Base-by-base conservation (phyloP, 2,888 invertebrate species). In the Quadroppia sp. region DNA sequence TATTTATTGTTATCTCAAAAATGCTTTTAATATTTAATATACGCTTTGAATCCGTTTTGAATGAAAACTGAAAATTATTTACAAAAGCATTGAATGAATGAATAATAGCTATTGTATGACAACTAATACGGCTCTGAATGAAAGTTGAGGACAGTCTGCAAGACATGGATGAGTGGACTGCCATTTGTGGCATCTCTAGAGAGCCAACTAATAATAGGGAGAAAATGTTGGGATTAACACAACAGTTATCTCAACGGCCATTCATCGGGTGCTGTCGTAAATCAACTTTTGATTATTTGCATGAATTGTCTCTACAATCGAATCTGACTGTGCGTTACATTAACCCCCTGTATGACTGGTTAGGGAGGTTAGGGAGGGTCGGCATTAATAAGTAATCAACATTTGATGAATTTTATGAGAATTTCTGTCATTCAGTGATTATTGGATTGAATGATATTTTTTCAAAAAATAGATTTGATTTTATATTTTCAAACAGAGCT, bases 241-340 rank as follows among this genome's bases (percentile, higher is more conserved):
- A 59, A 59, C 30, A 59, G 59, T 59, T 59, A 59, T 59, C 59
- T 59, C 30, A 59, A 59, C 4, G 17, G 59, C 59, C 59, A 59
- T 30, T 30, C 59, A 59, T 30, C 15, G 28, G 28, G 56, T 20
- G 32, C 59, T 59, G 59, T 59, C 30, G 59, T 59, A 28, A 2
- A 59, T 59, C 59, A 59, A 59, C 30, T 59, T n/a, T 59, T 59
- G 59, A 59, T 59, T 59, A 59, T 59, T 59, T 59, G 59, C 59
- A 59, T 59, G 28, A 25, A 59, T 59, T 59, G 30, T 59, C 59
- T 2, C 30, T 15, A 7, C 6, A 30, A 30, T 30, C 13, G 32
- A 30, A 11, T 25, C n/a, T 30, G 7, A 7, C 59, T 28, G 30
- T 15, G n/a, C 45, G 15, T 45, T 15, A 45, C 2, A 45, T 45